These are phyloP conservation scores for Umimayanthus chanpuru DNA, from an alignment of 92 coral and sea anemone genomes.

Conservation along the genomic window DNA sequence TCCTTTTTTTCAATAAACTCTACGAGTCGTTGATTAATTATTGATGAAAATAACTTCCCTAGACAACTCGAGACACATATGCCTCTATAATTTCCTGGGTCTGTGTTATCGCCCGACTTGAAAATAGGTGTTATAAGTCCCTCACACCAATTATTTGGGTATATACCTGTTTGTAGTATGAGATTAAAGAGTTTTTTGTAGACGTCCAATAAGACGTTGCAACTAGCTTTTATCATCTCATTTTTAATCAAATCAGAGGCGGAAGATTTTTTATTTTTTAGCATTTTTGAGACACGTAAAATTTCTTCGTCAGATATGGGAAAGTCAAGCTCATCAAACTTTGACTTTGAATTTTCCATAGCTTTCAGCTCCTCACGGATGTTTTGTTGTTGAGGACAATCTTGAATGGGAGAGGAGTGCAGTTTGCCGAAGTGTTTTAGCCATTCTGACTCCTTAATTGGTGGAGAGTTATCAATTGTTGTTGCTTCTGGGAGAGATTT, in stretches of 20 bases:
- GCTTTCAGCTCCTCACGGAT: neutral
- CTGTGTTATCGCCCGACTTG: no score
- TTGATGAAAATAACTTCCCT: neutral
- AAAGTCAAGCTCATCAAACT: neutral
- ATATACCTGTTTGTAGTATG: no score
- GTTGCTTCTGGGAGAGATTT: conserved; percentile 1
- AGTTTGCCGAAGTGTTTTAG: conserved; percentile 5
- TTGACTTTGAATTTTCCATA: neutral
- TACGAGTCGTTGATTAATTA: neutral
- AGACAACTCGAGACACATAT: conserved; percentile 2
- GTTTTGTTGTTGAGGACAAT: neutral
- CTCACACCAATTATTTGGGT: no score
- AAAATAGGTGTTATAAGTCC: no score
- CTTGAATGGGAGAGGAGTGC: neutral
- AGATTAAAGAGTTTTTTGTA: neutral
- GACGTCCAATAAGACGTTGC: neutral
- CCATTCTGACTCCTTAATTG: conserved; percentile 9
- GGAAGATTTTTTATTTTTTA: neutral
- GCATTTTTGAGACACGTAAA: neutral
- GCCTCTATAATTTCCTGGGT: neutral
- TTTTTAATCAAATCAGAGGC: neutral
- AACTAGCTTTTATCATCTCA: conserved; percentile 3
- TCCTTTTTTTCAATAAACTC: neutral
- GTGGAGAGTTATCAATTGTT: neutral
- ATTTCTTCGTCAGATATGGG: neutral